Evolutionary conservation across 2,113 vertebrate genomes (phyloP).

Genomic region (Albula goreensis): DNA sequence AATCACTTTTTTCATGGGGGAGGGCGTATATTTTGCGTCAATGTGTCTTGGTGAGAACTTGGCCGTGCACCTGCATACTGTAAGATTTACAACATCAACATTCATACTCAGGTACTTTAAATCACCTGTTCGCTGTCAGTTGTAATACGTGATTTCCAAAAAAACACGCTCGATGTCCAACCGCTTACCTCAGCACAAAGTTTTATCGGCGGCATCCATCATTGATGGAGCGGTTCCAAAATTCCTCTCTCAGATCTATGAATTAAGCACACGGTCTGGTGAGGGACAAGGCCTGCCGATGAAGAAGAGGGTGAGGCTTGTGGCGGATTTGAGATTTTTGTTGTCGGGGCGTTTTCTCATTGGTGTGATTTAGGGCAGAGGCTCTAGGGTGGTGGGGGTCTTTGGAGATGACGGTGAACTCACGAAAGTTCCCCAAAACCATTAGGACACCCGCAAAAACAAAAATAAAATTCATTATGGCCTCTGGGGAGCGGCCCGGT

Average conservation of each 20-base stretch:
- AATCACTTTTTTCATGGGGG: conserved; percentile 53
- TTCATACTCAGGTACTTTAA: conserved; percentile 63
- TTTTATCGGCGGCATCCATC: conserved; percentile 64
- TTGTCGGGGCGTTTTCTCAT: neutral
- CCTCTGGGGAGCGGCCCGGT: neutral
- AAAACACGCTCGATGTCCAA: conserved; percentile 47
- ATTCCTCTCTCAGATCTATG: conserved; percentile 42
- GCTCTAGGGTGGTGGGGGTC: neutral
- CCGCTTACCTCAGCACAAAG: conserved; percentile 53
- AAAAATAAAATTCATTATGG: neutral
- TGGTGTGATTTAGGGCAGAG: neutral
- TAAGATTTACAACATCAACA: conserved; percentile 61
- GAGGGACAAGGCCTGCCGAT: conserved; percentile 13
- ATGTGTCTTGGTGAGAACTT: conserved; percentile 53
- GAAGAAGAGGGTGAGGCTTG: neutral
- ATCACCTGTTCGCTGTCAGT: conserved; percentile 67
- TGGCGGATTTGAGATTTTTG: too few relatives aligned
- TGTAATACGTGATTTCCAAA: conserved; percentile 51
- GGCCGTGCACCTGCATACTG: conserved; percentile 54
- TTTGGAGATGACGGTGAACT: neutral
- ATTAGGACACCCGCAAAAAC: conserved; percentile 11
- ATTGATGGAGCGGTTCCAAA: conserved; percentile 38
- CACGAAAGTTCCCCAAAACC: neutral
- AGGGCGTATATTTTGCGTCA: conserved; percentile 29
- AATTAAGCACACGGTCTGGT: neutral